Evolutionary conservation across 2,113 vertebrate species (phyloP), one percentile per base, ranked within the genome.

Genomic region (Cervus canadensis): DNA sequence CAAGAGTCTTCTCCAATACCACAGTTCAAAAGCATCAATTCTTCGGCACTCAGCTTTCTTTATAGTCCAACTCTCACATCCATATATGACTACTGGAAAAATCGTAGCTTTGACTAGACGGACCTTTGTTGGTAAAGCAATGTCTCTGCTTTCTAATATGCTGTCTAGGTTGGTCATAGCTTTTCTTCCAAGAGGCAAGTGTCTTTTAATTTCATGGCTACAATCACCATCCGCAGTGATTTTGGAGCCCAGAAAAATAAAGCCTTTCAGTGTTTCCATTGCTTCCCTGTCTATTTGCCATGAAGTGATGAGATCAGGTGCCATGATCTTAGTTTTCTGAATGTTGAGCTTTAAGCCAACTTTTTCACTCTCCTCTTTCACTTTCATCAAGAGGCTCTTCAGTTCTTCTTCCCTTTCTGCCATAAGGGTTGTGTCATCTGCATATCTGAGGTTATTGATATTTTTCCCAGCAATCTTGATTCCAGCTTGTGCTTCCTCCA

Each of bases 61-160:
- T 5, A 19, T 17, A 67, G 62, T 67, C 62, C 33, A 67, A n/a
- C 33, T 67, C 7, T 67, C 62, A 67, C 33, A 67, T 67, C 62
- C 62, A n/a, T 67, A 19, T 7, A 67, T 67, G 33, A 67, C 14
- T 64, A 64, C 1, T 33, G 7, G 60, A 64, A 64, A 64, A 64
- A 16, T 6, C 30, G 0, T 64, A 64, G 60, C 60, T 33, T 64
- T 64, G 60, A 64, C 62, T n/a, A n/a, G 33, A 67, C 0, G 3
- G 3, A 67, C 33, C 7, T 67, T n/a, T 19, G 33, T 67, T 67
- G 33, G 33, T 9, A 67, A 67, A 67, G 33, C 17, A 67, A n/a
- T n/a, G 33, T n/a, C 62, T n/a, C 62, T 67, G 33, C 62, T 67
- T n/a, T 67, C 7, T n/a, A n/a, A 67, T n/a, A 67, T 67, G 16